Base-by-base conservation (phyloP, 2,888 invertebrate genomes). In the Leucoma salicis region DNA sequence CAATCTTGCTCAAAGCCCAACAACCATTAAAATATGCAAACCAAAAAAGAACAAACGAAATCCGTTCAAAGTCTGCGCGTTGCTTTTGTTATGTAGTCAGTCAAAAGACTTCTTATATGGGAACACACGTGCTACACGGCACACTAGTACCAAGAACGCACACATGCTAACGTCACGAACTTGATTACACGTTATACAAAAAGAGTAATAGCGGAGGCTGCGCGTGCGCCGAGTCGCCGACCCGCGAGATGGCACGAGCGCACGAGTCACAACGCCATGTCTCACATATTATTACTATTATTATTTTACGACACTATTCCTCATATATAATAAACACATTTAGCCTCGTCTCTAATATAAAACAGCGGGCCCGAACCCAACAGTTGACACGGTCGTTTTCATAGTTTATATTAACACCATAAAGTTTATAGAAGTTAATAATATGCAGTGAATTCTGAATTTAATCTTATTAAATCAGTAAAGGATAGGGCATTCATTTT, bases 171-270 rank as follows among this genome's bases (percentile, higher is more conserved):
- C 59, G 42, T 49, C 57, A 69, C 62, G 62, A 69, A 70, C 73
- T 75, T 75, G 78, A 75, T 76, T 74, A 72, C 66, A 77, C 76
- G 76, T 78, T 79, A 79, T 77, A 83, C 78, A 87, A 88, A 87
- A 86, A 80, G 82, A 86, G 75, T 82, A 85, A 82, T 64, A 78
- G 70, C 73, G 82, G 82, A 84, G 85, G 84, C 86, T 84, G 85
- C 84, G 83, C 87, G 87, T 81, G 86, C 85, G 80, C 65, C 42
- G 61, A 72, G 74, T 72, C 73, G 73, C 75, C 82, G 85, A 84
- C 82, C 83, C 76, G 72, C 74, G 74, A 69, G 75, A 72, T 73
- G 82, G 86, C 86, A 86, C 88, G 88, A 87, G 87, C 79, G 86
- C 86, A 86, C 88, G 88, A 87, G 87, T 79, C 82, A 83, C 76